Base-by-base conservation (phyloP, 2,797 vertebrate species). In the Microctenopoma stevenorrisi region DNA sequence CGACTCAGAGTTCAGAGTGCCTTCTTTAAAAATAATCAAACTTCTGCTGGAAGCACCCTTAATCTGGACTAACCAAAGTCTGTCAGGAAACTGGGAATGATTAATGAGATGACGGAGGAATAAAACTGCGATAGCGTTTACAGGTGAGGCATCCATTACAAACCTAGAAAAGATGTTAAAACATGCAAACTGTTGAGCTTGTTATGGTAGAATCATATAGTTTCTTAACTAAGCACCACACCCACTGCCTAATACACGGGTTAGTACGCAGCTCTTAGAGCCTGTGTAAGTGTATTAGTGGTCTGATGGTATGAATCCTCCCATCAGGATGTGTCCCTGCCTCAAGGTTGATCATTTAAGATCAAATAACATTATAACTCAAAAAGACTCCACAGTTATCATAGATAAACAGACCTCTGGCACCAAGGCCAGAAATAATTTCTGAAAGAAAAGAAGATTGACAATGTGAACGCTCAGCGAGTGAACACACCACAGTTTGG, bases 241-340 rank as follows among this genome's bases (percentile, higher is more conserved):
- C 71, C 68, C 71, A 8, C 18, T 26, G 38, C 35, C 18, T 63
- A 5, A 33, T 68, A 11, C 68, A 37, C 47, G 22, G 22, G 22
- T 22, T 22, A 22, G 75, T 83, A 76, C 70, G 63, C 44, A 63
- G 69, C 55, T 72, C 43, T 14, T n/a, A n/a, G 30, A 72, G 68
- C 16, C 47, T 71, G n/a, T 59, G 15, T 76, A 70, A 77, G 63
- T 83, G 67, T 66, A 70, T 82, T 68, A 81, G 60, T 16, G 78
- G 47, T 28, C 30, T 26, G 30, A 40, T 37, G 42, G 25, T 40
- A 44, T 50, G 40, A 14, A 68, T 47, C 13, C 1, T 72, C 38
- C 55, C 16, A 48, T 68, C 59, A 76, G 76, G 56, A 50, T 33
- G 67, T 61, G 68, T 60, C 47, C 6, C 46, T 62, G n/a, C 57